Percentiles rank a stretch among this genome's conserved stretches.
phyloP scores from a whole-genome alignment of 2,888 invertebrate species.

The Amitus sp. region DNA sequence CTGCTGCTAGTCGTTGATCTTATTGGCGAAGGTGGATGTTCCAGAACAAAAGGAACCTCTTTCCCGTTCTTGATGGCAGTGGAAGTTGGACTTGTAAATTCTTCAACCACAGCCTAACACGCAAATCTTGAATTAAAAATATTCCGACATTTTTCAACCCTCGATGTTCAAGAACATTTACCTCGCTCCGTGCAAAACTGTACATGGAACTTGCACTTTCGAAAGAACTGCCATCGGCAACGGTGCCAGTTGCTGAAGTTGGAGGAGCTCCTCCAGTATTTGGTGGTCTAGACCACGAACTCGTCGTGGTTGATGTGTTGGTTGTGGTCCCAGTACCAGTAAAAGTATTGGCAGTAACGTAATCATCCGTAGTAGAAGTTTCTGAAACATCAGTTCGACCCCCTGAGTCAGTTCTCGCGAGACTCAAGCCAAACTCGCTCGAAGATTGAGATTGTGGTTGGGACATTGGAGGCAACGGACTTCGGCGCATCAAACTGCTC shows the following conservation, averaged over 20 bases:
- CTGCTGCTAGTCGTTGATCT: conserved; percentile 61
- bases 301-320: conserved; percentile 61
- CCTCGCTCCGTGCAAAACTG: conserved; percentile 79
- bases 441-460: conserved; percentile 63
- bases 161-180: conserved; percentile 29
- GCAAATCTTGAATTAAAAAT: neutral
- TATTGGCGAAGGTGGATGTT: conserved; percentile 53
- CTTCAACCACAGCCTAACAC: conserved; percentile 57
- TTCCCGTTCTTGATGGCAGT: conserved; percentile 52
- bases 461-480: conserved; percentile 54
- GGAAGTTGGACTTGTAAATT: conserved; percentile 45
- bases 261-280: conserved; percentile 54
- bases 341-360: conserved; percentile 81
- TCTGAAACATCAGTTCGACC: conserved; percentile 84
- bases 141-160: neutral
- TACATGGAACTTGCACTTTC: conserved; percentile 87
- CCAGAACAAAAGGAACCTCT: conserved; percentile 47
- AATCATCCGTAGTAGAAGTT: conserved; percentile 89
- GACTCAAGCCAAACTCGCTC: conserved; percentile 66
- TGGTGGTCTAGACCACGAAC: conserved; percentile 68
- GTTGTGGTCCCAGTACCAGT: conserved; percentile 69
- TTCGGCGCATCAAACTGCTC: conserved; percentile 56
- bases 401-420: conserved; percentile 78
- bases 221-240: conserved; percentile 82
- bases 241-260: conserved; percentile 59